Evolutionary conservation across 1,140 invertebrate genomes (phyloP).

Genomic region (Anagrus nilaparvatae): DNA sequence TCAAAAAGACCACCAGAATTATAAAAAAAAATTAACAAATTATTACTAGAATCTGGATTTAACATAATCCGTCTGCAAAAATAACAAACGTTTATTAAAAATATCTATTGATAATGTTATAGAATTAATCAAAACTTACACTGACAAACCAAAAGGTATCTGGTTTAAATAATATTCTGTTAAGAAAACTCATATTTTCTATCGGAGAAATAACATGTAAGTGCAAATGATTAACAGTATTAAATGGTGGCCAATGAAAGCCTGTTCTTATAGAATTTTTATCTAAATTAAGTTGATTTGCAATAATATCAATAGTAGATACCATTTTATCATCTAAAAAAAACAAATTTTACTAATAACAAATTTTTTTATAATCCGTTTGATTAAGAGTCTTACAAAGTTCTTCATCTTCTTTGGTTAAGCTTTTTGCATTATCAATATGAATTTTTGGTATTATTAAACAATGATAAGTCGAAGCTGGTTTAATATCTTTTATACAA

Average conservation of each 20-base stretch:
- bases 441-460: conserved; percentile 71
- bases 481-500: conserved; percentile 76
- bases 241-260: conserved; percentile 89
- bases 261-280: conserved; percentile 57
- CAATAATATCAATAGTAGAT: conserved; percentile 43
- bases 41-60: conserved; percentile 27
- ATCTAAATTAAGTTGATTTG: conserved; percentile 43
- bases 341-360: no score
- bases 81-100: conserved; percentile 1
- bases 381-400: conserved; percentile 47
- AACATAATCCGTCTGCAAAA: conserved; percentile 36
- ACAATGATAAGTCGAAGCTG: conserved; percentile 70
- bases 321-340: conserved; percentile 54
- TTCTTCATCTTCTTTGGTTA: conserved; percentile 52
- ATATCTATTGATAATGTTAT: background rate
- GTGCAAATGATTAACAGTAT: conserved; percentile 73
- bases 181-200: conserved; percentile 61
- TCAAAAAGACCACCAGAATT: no score
- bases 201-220: conserved; percentile 77
- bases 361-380: conserved; percentile 1
- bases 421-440: conserved; percentile 58
- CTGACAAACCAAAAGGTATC: conserved; percentile 76
- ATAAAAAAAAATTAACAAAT: no score
- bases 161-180: conserved; percentile 59
- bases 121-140: conserved; percentile 45